A percentile compares a stretch with the other conserved stretches of the same genome.
phyloP scores from a whole-genome alignment of 2,113 vertebrate species.

The Phyllopteryx taeniolatus region DNA sequence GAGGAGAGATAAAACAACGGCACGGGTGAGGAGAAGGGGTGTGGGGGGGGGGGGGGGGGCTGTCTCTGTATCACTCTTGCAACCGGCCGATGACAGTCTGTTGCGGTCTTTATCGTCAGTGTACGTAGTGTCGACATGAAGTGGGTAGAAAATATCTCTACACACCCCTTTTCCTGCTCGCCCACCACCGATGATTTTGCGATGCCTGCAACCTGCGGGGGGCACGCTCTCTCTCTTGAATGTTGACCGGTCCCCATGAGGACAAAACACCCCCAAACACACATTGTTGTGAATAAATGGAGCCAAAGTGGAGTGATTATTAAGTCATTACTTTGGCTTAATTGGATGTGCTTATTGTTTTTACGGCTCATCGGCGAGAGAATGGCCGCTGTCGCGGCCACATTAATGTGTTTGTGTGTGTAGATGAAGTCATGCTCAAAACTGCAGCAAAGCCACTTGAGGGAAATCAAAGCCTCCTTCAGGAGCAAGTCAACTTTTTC shows the following conservation, averaged over 20 bases:
- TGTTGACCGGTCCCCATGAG: neutral
- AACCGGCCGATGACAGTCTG: too few species aligned
- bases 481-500: neutral
- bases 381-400: constrained; percentile 29
- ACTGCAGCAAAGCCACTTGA: neutral
- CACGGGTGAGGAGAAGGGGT: neutral
- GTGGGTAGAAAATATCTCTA: too few species aligned
- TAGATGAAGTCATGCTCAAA: neutral
- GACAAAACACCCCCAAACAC: neutral
- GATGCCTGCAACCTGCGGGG: neutral
- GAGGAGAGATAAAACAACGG: neutral
- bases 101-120: neutral
- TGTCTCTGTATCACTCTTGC: too few species aligned
- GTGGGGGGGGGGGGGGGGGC: too few species aligned
- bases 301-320: constrained; percentile 50
- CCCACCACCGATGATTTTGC: neutral
- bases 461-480: neutral
- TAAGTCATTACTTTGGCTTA: constrained; percentile 48
- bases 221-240: neutral
- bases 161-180: neutral
- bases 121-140: neutral
- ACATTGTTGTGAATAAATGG: constrained; percentile 23
- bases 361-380: constrained; percentile 34
- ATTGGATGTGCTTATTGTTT: constrained; percentile 50
- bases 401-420: neutral